phyloP scores from a whole-genome alignment of 1,140 invertebrate genomes.

The Macrosteles quadrilineatus region DNA sequence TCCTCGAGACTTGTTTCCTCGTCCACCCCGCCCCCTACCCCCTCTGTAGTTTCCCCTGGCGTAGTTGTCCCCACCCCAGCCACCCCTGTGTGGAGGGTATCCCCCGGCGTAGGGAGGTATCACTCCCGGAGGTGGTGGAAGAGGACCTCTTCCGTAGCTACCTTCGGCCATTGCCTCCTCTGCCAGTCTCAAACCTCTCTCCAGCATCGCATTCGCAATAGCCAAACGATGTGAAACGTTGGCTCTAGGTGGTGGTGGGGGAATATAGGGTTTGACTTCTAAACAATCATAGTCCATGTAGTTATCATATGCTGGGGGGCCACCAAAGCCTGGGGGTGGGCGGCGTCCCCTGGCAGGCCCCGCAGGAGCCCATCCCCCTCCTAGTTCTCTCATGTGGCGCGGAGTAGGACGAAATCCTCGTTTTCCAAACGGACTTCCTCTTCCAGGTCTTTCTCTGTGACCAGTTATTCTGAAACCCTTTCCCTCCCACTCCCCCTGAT shows the following conservation, averaged over 20 bases:
- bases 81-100: background rate
- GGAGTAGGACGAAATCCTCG: no score
- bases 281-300: no score
- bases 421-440: background rate
- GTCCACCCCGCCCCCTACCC: no score
- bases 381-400: no score
- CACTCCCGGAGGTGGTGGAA: background rate
- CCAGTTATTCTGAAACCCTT: no score
- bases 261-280: no score
- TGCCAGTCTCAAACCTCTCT: background rate
- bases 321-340: no score
- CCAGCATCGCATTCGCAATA: constrained; percentile 10
- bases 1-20: no score
- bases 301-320: no score
- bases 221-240: background rate
- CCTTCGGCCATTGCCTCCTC: background rate
- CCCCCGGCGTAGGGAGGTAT: background rate
- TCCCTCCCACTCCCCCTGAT: no score
- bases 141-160: background rate
- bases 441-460: background rate
- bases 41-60: background rate
- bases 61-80: background rate
- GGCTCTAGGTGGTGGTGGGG: background rate
- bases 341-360: no score
- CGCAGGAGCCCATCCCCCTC: no score